Percentiles rank a stretch among this genome's conserved stretches.
phyloP scores from a whole-genome alignment of 2,888 invertebrate species.

The Pomacea canaliculata region DNA sequence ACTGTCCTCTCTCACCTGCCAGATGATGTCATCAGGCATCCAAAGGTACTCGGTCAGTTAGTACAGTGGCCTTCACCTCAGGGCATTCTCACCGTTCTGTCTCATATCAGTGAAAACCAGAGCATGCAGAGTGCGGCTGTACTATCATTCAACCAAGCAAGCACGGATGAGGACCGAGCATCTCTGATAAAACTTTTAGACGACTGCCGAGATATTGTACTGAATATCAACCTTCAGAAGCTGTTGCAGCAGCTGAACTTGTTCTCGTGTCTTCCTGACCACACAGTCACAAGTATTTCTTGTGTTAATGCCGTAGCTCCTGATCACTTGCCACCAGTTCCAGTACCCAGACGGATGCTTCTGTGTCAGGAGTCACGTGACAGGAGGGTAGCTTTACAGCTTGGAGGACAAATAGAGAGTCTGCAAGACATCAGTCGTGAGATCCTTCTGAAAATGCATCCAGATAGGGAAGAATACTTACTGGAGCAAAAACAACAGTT shows the following conservation, averaged over 20 bases:
- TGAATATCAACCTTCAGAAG: neutral
- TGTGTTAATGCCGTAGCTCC: neutral
- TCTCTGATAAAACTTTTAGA: conserved; percentile 6
- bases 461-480: neutral
- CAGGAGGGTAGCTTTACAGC: conserved; percentile 9
- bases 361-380: neutral
- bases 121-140: neutral
- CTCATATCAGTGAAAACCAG: neutral
- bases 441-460: conserved; percentile 16
- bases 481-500: neutral
- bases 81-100: conserved; percentile 18
- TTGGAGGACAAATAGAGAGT: conserved; percentile 16
- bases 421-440: conserved; percentile 5
- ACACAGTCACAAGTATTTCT: neutral
- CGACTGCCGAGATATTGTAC: neutral
- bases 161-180: conserved; percentile 7
- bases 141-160: conserved; percentile 8
- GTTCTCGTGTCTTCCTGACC: conserved; percentile 4
- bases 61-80: conserved; percentile 25
- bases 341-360: neutral
- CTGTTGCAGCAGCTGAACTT: conserved; percentile 18
- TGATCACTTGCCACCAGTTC: neutral
- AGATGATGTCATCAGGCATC: conserved; percentile 7
- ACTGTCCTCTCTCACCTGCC: conserved; percentile 25
- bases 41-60: conserved; percentile 11